Evolutionary conservation across 2,797 vertebrate genomes (phyloP).

Genomic region (Coluber constrictor): DNA sequence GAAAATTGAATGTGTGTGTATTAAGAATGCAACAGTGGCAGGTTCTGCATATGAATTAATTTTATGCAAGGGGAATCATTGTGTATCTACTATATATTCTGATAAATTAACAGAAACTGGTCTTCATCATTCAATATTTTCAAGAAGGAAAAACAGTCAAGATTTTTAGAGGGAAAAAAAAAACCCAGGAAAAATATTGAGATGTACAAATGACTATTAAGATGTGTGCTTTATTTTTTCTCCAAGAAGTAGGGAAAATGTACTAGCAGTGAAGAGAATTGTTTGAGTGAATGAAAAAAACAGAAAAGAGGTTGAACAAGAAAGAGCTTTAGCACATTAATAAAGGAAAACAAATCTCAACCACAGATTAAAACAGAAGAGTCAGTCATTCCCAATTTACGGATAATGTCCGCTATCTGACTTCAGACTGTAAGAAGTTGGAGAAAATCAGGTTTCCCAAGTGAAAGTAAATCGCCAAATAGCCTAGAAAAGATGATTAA

Average conservation of each 20-base stretch:
- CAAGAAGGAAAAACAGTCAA: background rate
- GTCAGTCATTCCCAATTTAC: background rate
- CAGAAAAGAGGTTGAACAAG: too few relatives aligned
- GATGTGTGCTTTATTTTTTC: background rate
- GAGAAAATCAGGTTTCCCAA: background rate
- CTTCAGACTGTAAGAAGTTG: background rate
- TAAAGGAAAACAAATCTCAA: background rate
- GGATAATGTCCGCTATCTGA: background rate
- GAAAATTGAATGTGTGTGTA: background rate
- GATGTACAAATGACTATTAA: background rate
- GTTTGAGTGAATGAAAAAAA: background rate
- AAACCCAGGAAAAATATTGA: background rate
- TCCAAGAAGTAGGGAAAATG: background rate
- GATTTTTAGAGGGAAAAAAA: background rate
- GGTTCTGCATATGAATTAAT: conserved; percentile 1
- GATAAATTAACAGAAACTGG: background rate
- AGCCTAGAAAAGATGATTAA: background rate
- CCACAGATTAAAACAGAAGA: background rate
- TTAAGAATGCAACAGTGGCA: background rate
- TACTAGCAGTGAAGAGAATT: background rate
- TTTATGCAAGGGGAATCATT: background rate
- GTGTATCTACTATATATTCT: background rate
- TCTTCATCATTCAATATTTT: background rate
- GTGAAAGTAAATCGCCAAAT: background rate
- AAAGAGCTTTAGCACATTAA: background rate